Evolutionary conservation across 2,113 vertebrate species (phyloP), one percentile per base, ranked within the genome.

Genomic region (Formicarius rufipectus): DNA sequence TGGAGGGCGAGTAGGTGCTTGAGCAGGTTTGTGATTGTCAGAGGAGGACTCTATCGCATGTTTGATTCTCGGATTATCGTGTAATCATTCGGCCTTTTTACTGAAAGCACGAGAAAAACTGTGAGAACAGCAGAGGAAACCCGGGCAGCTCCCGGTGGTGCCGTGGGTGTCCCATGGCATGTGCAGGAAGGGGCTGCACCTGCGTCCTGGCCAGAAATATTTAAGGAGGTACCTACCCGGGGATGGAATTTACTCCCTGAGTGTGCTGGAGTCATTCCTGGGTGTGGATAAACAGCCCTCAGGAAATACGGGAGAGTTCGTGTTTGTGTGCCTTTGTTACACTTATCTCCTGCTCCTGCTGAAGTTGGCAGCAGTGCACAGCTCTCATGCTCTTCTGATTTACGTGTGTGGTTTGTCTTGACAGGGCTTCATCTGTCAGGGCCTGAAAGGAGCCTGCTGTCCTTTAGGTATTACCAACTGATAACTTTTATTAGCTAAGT

Each of bases 311-410:
- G 40, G 30, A 68, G 23, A 40, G 67, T 30, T 50, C 10, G 0
- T 35, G 7, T 27, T 80, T 60, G 30, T 47, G 71, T 68, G 8
- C 35, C 7, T 87, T 7, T 62, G 2, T 16, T 52, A 9, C 7
- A 2, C 5, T 27, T 73, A 39, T 13, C 47, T 56, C 21, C 53
- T 19, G 0, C 16, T 53, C 37, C 16, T 11, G 40, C 11, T 0
- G 23, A 60, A 58, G 21, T 14, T 47, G 44, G 44, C 71, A 64
- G 44, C 71, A 23, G 31, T 21, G 31, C 40, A 7, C 40, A 21
- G 39, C 20, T 21, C 31, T 93, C 30, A 4, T 49, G 4, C 12
- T n/a, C 14, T 40, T n/a, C 50, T n/a, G 11, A 2, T 58, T 40
- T 18, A 6, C 22, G 8, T 56, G 27, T 24, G 9, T 8, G 4